Base-by-base conservation (phyloP, 2,888 invertebrate species). In the Ommatoiulus sabulosus region DNA sequence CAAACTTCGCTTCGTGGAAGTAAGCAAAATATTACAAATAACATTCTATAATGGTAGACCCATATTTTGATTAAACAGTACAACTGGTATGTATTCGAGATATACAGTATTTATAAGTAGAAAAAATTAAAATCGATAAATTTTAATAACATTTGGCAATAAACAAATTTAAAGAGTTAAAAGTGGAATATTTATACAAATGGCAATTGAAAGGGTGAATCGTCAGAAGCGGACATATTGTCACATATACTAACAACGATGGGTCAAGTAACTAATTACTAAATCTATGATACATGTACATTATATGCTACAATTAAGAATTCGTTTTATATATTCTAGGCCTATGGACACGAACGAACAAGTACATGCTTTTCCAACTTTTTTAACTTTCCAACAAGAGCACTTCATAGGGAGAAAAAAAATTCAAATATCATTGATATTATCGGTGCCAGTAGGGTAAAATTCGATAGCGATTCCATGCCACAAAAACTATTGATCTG, bases 81-180 rank as follows among this genome's bases (percentile, higher is more conserved):
- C 35, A 35, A 80, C 80, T 80, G 15, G 80, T 80, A 80, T 80
- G 80, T 35, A 80, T 35, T 80, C 24, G 80, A 24, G 80, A 80
- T 80, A 80, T 80, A 80, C 80, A 35, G 35, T 80, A 80, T 80
- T 8, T 80, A 80, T 80, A 80, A 80, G 80, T 80, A 80, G 80
- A 80, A 80, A 80, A 80, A 80, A 80, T 80, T 80, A 80, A 80
- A 80, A 80, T 80, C 80, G 80, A 80, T 80, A 35, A 80, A 8
- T 80, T 80, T 80, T 35, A 80, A 80, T 80, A 80, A 80, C 80
- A 80, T 80, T 80, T 80, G 80, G 80, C 80, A 80, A 80, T 80
- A 80, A 80, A 80, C 80, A 35, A 80, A 80, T 80, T 80, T 80
- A 80, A 80, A 72, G 35, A 80, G 80, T 80, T 80, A 3, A 80